Evolutionary conservation across 2,888 invertebrate species (phyloP), one percentile per base, ranked within the genome.

Genomic region (Apoda limacodes): DNA sequence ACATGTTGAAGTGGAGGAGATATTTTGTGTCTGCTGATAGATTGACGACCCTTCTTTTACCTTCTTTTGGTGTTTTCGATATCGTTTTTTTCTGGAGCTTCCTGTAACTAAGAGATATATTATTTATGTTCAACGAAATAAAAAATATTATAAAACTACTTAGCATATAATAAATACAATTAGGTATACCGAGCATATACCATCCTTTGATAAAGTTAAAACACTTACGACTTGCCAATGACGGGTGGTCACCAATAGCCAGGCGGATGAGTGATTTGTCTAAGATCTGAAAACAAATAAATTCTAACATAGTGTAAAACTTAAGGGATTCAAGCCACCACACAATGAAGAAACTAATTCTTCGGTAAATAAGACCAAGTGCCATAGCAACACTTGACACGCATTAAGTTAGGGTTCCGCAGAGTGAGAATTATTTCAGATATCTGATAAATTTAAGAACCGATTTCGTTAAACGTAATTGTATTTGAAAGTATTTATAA

Each of bases 221-320:
- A 13, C 23, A 55, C 69, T 68, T 55, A 76, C 76, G 48, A 17
- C 58, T 60, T 12, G 53, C 61, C 36, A 65, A 62, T 21, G 69
- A 70, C 13, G 64, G 60, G 47, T 76, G 69, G 43, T 76, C 75
- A 43, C 72, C 75, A 32, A 72, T 63, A 28, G 66, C 74, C 34
- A 74, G 59, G 26, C 63, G 56, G 23, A 69, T 70, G 9, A 57
- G 58, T 17, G 71, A 63, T 47, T 58, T 67, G 24, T 64, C 56
- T 11, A 66, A 59, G 37, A 52, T 57, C 76, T 76, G 52, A 13
- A 63, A 60, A 46, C n/a, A n/a, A 34, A 11, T 13, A 23, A 28
- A 24, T 29, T 25, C 9, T 19, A 14, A 7, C 4, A 14, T 4
- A 3, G 25, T 17, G 19, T 7, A n/a, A n/a, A 27, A 22, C 5